Evolutionary conservation across 30 jellyfish, hydroid and myxozoan species (phyloP).

Genomic region (Chrysaora quinquecirrha): DNA sequence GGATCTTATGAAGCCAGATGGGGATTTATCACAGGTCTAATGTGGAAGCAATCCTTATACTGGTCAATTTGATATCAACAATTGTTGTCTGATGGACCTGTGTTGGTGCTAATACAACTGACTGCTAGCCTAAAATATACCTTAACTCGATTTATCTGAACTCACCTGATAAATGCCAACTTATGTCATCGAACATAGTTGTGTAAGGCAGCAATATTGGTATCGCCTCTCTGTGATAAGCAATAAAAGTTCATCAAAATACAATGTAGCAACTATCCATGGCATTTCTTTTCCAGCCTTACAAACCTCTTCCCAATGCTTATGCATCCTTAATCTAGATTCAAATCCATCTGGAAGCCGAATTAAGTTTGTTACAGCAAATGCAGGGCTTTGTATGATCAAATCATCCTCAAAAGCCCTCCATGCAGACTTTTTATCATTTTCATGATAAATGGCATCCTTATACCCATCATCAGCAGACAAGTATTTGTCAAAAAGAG

Average conservation of each 20-base stretch:
- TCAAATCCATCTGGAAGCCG: constrained; percentile 37
- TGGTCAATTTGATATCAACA: no score
- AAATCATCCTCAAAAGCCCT: constrained; percentile 62
- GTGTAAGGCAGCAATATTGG: constrained; percentile 65
- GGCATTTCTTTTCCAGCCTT: constrained; percentile 45
- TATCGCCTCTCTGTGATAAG: constrained; percentile 66
- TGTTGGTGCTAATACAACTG: no score
- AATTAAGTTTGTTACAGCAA: constrained; percentile 45
- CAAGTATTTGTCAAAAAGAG: constrained; percentile 6
- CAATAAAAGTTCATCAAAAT: constrained; percentile 68
- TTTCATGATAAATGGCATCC: constrained; percentile 28
- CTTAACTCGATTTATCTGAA: no score
- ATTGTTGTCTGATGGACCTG: no score
- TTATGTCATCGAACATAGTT: constrained; percentile 45
- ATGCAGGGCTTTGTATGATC: constrained; percentile 58
- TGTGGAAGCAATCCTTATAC: no score
- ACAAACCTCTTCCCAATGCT: constrained; percentile 65
- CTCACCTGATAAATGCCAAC: constrained; percentile 59
- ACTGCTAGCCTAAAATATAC: no score
- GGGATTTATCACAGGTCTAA: no score
- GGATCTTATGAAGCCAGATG: no score
- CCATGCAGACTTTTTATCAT: constrained; percentile 59
- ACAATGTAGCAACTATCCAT: constrained; percentile 47
- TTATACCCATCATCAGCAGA: constrained; percentile 39
- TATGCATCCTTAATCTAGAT: constrained; percentile 18